Conservation (phyloP, 2,888 invertebrate species). For the Thecocarcelia acutangulata region DNA sequence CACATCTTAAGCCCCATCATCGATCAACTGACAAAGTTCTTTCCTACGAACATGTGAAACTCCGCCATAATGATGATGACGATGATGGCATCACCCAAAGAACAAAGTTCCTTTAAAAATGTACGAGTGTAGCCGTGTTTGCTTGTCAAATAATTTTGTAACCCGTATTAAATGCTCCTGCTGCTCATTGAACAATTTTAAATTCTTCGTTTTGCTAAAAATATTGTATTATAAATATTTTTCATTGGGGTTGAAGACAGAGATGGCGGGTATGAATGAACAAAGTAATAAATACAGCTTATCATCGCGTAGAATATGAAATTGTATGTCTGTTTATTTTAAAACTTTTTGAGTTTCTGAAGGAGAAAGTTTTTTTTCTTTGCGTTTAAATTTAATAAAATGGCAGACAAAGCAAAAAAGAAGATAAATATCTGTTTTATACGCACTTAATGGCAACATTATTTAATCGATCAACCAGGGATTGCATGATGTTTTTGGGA, state of each 20-base stretch:
- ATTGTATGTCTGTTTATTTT: constrained; percentile 28
- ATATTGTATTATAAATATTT: constrained; percentile 45
- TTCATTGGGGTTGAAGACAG: constrained; percentile 41
- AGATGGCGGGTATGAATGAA: constrained; percentile 10
- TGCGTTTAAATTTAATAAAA: constrained; percentile 45
- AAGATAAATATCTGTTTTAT: constrained; percentile 64
- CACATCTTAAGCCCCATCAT: constrained; percentile 72
- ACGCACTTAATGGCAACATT: constrained; percentile 60
- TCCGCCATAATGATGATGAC: constrained; percentile 37
- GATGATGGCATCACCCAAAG: constrained; percentile 15
- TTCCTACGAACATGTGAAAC: constrained; percentile 37
- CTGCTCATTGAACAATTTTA: background rate
- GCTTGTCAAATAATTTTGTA: constrained; percentile 54
- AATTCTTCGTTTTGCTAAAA: constrained; percentile 40
- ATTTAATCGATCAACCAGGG: constrained; percentile 64
- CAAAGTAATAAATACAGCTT: constrained; percentile 50
- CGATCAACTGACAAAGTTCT: constrained; percentile 74
- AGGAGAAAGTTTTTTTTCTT: constrained; percentile 19
- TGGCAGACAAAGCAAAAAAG: constrained; percentile 33
- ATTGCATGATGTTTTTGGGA: constrained; percentile 54
- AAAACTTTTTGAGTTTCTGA: constrained; percentile 25
- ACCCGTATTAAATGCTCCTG: constrained; percentile 28
- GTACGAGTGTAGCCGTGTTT: background rate
- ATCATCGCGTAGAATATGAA: constrained; percentile 35
- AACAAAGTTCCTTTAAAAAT: constrained; percentile 20